Base-by-base conservation (phyloP, 92 coral and sea anemone species). In the Plumapathes pennacea region DNA sequence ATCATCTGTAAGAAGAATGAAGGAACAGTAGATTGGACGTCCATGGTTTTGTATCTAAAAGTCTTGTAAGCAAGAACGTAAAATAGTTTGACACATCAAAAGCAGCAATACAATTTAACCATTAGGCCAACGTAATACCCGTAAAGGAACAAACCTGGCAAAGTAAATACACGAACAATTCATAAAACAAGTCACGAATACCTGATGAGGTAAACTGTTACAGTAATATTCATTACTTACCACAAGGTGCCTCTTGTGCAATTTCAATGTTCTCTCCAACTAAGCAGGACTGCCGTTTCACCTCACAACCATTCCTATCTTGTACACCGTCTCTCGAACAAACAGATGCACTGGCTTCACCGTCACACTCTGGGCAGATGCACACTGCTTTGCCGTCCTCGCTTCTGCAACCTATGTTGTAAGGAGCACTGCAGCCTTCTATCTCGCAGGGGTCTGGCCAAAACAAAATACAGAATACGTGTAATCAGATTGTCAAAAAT, bases 281-380 rank as follows among this genome's bases (percentile, higher is more conserved):
- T 0, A 22, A 3, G 15, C 76, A 68, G 11, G 76, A 43, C 19
- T 43, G 54, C 11, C 39, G 27, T 15, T 23, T 68, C 76, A 56
- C 56, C 6, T 12, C 18, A 18, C 76, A 68, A 46, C 46, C 76
- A 13, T 51, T 37, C 3, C 34, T 32, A 34, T 68, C 76, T 17
- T 68, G 51, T 2, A 66, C 26, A 6, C 44, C 62, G 13, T 66
- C 73, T 29, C 61, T 39, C 2, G 73, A 13, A 22, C 73, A 66
- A 18, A 66, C 73, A 38, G 62, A n/a, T 8, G 59, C 48, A 14
- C 10, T 60, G 26, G 13, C 13, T 17, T 12, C 2, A 2, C 47
- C 31, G 38, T 66, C 62, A 66, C 73, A 66, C 6, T 31, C 41
- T 14, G 73, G 73, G 20, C 73, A 66, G 28, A 66, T 41, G 53